Conservation (phyloP, 1,140 invertebrate genomes). For the Lethrus apterus region DNA sequence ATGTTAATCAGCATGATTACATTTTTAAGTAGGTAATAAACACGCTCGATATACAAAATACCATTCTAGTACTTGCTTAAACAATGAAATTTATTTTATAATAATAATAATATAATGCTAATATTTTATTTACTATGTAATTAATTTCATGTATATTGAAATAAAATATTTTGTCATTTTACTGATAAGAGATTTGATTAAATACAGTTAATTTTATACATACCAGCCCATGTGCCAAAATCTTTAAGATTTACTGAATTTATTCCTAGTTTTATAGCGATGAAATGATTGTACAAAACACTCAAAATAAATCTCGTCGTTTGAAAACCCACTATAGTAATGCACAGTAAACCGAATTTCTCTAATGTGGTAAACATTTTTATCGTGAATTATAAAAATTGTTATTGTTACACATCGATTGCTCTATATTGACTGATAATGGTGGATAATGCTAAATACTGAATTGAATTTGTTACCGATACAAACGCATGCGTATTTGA, state of each 20-base stretch:
- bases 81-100: too few species aligned
- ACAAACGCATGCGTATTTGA: background rate
- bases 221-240: conserved; percentile 46
- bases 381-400: too few species aligned
- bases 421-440: too few species aligned
- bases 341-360: conserved; percentile 23
- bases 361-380: too few species aligned
- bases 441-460: too few species aligned
- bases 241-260: conserved; percentile 40
- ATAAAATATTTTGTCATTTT: too few species aligned
- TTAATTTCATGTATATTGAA: background rate
- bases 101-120: background rate
- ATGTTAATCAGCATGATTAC: too few species aligned
- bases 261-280: conserved; percentile 39
- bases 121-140: background rate
- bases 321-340: conserved; percentile 31
- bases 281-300: conserved; percentile 39
- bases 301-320: conserved; percentile 27
- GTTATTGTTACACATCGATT: too few species aligned
- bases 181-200: too few species aligned
- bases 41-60: too few species aligned
- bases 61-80: too few species aligned
- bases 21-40: too few species aligned
- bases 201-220: conserved; percentile 23
- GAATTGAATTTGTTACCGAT: background rate